These are phyloP conservation scores for Sapajus apella DNA, from an alignment of 2,113 vertebrate genomes.

Conservation along the genomic window DNA sequence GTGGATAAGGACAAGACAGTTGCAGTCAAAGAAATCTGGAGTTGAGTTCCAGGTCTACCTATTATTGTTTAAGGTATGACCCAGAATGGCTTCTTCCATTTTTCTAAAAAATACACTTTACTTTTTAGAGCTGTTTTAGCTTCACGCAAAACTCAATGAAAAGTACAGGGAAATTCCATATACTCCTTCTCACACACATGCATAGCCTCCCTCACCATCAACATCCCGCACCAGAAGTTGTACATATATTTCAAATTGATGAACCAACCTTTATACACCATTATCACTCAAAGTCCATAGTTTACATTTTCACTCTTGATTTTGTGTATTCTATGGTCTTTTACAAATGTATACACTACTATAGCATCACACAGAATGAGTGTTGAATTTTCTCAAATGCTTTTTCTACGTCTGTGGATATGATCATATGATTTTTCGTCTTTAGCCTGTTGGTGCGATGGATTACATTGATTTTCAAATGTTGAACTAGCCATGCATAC, in stretches of 20 bases:
- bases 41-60: background rate
- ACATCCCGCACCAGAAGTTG: background rate
- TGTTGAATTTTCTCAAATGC: background rate
- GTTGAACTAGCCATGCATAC: background rate
- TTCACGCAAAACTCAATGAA: background rate
- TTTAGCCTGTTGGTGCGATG: background rate
- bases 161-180: background rate
- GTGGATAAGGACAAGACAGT: background rate
- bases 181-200: background rate
- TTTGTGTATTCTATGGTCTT: background rate
- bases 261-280: background rate
- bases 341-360: background rate
- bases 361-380: background rate
- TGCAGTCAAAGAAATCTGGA: background rate
- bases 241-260: background rate
- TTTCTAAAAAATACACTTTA: background rate
- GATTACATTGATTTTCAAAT: background rate
- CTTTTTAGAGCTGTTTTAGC: background rate
- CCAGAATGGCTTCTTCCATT: background rate
- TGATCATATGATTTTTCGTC: background rate
- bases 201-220: background rate
- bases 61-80: background rate
- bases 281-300: background rate
- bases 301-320: background rate
- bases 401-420: background rate